These are phyloP conservation scores for Prinia subflava DNA, from an alignment of 2,113 vertebrate genomes.

Conservation along the genomic window DNA sequence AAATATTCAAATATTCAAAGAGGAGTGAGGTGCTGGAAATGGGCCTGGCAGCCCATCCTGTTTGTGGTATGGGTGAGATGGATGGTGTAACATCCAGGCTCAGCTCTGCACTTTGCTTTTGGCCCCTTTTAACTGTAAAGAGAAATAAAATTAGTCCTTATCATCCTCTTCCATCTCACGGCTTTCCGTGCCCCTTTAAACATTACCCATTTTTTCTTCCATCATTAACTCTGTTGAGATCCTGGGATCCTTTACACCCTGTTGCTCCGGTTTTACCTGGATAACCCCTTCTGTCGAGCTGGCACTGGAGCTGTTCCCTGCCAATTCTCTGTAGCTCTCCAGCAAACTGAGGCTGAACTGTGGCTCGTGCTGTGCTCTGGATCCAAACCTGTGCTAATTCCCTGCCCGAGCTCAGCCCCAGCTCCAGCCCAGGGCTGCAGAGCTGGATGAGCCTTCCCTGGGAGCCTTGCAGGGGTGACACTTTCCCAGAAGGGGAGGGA, in stretches of 20 bases:
- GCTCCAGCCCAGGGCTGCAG: neutral
- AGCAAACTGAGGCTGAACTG: fast-evolving
- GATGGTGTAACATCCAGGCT: neutral
- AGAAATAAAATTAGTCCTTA: neutral
- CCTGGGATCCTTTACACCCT: fast-evolving
- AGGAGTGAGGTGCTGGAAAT: neutral
- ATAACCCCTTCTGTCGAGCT: neutral
- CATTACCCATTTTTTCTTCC: neutral
- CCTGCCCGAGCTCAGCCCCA: neutral
- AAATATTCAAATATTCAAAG: neutral
- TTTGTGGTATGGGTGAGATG: fast-evolving
- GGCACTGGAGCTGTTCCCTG: neutral
- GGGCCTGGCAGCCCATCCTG: neutral
- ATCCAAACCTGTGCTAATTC: fast-evolving
- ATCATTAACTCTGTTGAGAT: neutral
- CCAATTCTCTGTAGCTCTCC: neutral
- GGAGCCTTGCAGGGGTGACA: fast-evolving
- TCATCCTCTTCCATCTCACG: fast-evolving
- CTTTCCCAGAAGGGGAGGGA: neutral
- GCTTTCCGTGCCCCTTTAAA: neutral
- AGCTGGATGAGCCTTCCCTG: neutral
- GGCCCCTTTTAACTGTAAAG: neutral
- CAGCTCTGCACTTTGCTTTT: neutral
- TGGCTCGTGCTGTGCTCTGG: neutral
- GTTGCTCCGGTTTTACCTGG: fast-evolving